These are phyloP conservation scores for Syndactyla subalaris DNA, from an alignment of 2,797 vertebrate genomes.

Conservation along the genomic window DNA sequence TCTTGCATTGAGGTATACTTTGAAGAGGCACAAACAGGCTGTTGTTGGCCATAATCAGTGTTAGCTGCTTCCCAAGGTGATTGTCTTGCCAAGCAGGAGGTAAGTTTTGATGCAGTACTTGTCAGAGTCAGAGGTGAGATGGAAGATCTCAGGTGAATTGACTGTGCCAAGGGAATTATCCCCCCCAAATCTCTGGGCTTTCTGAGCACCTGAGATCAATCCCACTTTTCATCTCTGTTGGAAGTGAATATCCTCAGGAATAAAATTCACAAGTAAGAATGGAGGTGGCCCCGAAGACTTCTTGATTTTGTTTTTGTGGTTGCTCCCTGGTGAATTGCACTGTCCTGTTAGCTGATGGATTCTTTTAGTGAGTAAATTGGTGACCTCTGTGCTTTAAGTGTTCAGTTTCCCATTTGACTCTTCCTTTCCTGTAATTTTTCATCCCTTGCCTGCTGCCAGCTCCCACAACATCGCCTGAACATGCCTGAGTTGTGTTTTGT, in stretches of 20 bases:
- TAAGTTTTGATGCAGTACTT: neutral
- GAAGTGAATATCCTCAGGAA: neutral
- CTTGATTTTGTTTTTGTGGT: neutral
- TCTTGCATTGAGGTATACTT: neutral
- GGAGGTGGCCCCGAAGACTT: neutral
- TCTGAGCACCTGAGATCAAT: rapidly evolving
- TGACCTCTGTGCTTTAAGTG: neutral
- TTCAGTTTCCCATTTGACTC: neutral
- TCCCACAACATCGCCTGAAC: neutral
- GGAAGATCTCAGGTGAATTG: neutral
- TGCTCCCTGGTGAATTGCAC: rapidly evolving
- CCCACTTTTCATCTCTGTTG: neutral
- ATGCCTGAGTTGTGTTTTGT: neutral
- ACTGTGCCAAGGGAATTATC: neutral
- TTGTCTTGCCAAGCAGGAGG: neutral
- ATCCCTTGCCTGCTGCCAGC: neutral
- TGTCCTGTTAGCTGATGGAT: neutral
- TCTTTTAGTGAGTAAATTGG: neutral
- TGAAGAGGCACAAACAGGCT: neutral
- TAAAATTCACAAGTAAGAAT: neutral
- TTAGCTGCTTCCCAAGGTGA: rapidly evolving
- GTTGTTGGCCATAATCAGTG: neutral
- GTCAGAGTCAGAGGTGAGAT: neutral
- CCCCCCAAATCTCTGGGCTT: neutral
- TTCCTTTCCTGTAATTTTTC: neutral